These are phyloP conservation scores for Stictocephala bisonia DNA, from an alignment of 2,888 invertebrate genomes.

Conservation along the genomic window DNA sequence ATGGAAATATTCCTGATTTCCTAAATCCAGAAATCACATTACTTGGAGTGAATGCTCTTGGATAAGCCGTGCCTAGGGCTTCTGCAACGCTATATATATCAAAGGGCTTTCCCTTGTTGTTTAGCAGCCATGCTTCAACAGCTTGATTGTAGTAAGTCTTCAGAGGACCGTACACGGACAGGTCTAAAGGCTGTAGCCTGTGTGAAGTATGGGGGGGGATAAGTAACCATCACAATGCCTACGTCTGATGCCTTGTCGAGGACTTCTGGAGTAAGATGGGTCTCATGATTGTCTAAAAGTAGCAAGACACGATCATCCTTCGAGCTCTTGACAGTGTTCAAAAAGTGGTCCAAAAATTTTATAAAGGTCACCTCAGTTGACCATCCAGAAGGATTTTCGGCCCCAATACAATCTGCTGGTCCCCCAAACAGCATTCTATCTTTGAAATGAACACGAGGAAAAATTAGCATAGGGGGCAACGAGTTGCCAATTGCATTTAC, in stretches of 20 bases:
- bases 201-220: conserved; percentile 26
- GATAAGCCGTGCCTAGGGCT: conserved; percentile 16
- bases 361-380: too few relatives aligned
- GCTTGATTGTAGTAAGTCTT: conserved; percentile 47
- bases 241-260: conserved; percentile 20
- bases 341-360: not conserved
- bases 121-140: conserved; percentile 41
- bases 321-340: not conserved
- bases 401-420: too few relatives aligned
- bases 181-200: conserved; percentile 57
- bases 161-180: conserved; percentile 41
- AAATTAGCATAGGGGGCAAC: too few relatives aligned
- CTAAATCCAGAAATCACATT: conserved; percentile 57
- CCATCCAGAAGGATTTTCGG: too few relatives aligned
- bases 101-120: conserved; percentile 33
- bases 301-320: conserved; percentile 12
- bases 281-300: conserved; percentile 21
- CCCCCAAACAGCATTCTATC: too few relatives aligned
- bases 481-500: too few relatives aligned
- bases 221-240: conserved; percentile 38
- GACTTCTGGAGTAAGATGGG: conserved; percentile 3
- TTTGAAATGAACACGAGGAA: too few relatives aligned
- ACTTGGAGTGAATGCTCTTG: conserved; percentile 20
- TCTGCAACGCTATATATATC: conserved; percentile 42
- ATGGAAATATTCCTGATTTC: conserved; percentile 55